Conservation (phyloP, 2,797 vertebrate species). For the Schizopygopsis malacanthus region DNA sequence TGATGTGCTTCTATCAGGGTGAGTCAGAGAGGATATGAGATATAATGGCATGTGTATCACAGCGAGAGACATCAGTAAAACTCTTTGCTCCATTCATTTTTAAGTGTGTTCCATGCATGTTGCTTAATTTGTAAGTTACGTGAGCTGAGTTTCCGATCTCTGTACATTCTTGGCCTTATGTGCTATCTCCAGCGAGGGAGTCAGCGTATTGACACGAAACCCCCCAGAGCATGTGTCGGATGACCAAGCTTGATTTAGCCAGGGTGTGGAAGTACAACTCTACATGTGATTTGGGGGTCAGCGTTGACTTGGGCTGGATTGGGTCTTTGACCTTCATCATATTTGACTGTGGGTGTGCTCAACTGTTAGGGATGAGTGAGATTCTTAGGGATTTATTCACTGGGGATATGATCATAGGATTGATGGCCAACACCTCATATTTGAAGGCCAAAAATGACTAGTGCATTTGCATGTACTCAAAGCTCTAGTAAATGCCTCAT, state of each 20-base stretch:
- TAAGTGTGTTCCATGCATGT: background rate
- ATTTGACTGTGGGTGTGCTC: conserved; percentile 19
- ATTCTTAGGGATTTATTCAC: conserved; percentile 15
- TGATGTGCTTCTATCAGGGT: conserved; percentile 1
- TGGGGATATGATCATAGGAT: background rate
- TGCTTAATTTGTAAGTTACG: conserved; percentile 5
- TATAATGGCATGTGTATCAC: conserved; percentile 3
- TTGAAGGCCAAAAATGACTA: background rate
- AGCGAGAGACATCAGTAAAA: conserved; percentile 2
- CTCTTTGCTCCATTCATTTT: background rate
- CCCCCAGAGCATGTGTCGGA: conserved; percentile 31
- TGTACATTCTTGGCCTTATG: background rate
- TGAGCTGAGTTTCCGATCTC: background rate
- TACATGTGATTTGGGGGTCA: conserved; percentile 37
- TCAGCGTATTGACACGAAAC: conserved; percentile 19
- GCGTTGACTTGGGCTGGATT: conserved; percentile 23
- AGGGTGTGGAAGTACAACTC: conserved; percentile 33
- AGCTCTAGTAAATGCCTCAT: background rate
- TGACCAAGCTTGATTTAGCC: conserved; percentile 36
- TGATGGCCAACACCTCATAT: background rate
- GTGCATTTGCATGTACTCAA: background rate
- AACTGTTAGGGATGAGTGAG: conserved; percentile 32
- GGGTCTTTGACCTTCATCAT: conserved; percentile 29
- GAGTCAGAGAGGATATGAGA: conserved; percentile 27
- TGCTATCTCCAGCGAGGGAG: background rate